Base-by-base conservation (phyloP, 1,140 invertebrate species). In the Pogonus chalceus region DNA sequence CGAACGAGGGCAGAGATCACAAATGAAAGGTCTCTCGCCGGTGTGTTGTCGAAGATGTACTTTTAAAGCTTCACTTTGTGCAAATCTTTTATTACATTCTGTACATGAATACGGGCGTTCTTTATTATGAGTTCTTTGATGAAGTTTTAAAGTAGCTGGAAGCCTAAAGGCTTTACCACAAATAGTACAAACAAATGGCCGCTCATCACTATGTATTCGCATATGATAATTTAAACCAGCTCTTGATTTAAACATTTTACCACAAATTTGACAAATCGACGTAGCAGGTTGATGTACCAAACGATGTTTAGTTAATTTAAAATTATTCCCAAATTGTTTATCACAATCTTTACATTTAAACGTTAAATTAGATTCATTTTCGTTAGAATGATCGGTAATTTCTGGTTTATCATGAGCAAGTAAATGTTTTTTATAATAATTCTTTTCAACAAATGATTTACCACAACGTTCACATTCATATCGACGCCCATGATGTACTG, bases 1-100 rank as follows among this genome's bases (percentile, higher is more conserved):
- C 58, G 80, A 74, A 67, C 84, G 84, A 60, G 83, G 78, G 69
- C 82, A 84, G 59, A 84, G 83, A 70, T 84, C 81, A 72, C 82
- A 84, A 54, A 80, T 78, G 56, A 83, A 84, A 3, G 81, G 82
- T 49, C 81, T 73, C 69, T 83, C 82, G 9, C 39, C 39, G 26
- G 26, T 7, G 26, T 31, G 26, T 4, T 7, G 26, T 7, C 26
- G 26, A 7, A 7, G 4, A 31, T 31, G 26, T 14, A 31, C 4
- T 14, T 7, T 14, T 14, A 31, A 14, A 7, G 26, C 26, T 31
- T 14, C 26, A 14, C 26, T 4, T 14, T 14, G 4, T 31, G 26
- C 4, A 14, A 31, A 31, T 31, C 43, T 46, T 7, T 16, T 69
- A 1, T 78, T 68, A 61, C 78, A 80, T n/a, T 79, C 72, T 58